Evolutionary conservation across 1,140 invertebrate genomes (phyloP).

Genomic region (Manduca sexta): DNA sequence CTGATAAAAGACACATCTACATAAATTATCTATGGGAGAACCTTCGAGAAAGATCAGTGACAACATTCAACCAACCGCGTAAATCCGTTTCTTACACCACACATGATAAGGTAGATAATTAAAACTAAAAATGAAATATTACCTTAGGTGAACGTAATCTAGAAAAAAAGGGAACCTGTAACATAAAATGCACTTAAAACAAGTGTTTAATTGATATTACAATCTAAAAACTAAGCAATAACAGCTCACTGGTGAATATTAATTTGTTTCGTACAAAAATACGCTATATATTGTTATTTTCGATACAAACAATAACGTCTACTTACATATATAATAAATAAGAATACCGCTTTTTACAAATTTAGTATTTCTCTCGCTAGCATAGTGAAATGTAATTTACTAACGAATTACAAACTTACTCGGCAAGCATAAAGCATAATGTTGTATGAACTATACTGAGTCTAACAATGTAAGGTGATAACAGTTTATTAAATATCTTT

Average conservation of each 20-base stretch:
- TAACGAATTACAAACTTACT: background rate
- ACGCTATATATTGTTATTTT: constrained; percentile 27
- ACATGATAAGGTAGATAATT: background rate
- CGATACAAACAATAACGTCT: constrained; percentile 32
- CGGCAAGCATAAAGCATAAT: background rate
- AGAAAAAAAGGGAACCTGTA: constrained; percentile 1
- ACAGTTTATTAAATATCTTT: too few species aligned
- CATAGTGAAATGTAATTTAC: constrained; percentile 1
- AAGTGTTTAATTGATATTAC: constrained; percentile 5
- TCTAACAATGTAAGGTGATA: too few species aligned
- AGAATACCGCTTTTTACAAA: background rate
- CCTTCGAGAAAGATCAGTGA: too few species aligned
- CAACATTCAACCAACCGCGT: background rate
- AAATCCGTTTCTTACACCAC: background rate
- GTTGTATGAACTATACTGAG: background rate
- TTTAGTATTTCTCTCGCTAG: background rate
- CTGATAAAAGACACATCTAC: too few species aligned
- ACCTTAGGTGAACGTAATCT: background rate
- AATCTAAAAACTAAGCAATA: constrained; percentile 2
- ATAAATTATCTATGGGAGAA: too few species aligned
- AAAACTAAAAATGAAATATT: constrained; percentile 1
- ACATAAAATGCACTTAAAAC: constrained; percentile 5
- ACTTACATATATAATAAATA: constrained; percentile 35
- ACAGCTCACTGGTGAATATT: constrained; percentile 5
- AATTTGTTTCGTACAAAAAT: constrained; percentile 42